Evolutionary conservation across 2,797 vertebrate genomes (phyloP), one percentile per base, ranked within the genome.

Genomic region (Peromyscus aztecus): DNA sequence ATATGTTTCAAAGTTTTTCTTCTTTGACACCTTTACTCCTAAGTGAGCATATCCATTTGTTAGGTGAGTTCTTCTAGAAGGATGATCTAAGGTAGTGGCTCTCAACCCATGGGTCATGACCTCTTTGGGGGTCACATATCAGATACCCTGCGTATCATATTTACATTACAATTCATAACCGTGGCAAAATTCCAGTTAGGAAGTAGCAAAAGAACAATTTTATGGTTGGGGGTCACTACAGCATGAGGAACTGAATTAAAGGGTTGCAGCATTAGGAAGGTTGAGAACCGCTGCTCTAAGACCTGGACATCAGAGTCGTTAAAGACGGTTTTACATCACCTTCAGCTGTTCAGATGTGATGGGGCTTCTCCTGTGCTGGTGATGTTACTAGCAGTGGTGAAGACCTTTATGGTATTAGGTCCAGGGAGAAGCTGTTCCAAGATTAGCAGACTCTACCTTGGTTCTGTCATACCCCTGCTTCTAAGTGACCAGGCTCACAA

Each of bases 11-110:
- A 0, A 1, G 34, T 11, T 49, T 81, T 81, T 85, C 29, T 71
- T 82, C 59, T 27, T 91, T 49, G 34, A 77, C 73, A 93, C 21
- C 65, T 84, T 96, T 96, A 71, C 34, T 86, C 17, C 37, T 4
- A 77, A 80, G 55, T 27, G 9, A 40, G 43, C 71, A 87, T 6
- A 40, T 34, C 34, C 14, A 0, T 80, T 92, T 82, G 84, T 91
- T 57, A 77, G 43, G 3, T 85, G 34, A 55, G 6, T 82, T 84
- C 61, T 84, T 93, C 37, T 24, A 75, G 88, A 97, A 97, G 78
- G 84, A 52, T 91, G n/a, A 3, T 29, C 61, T 85, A 43, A 61
- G 21, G 34, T 43, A 94, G 11, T 13, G 2, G 37, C 43, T 83
- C 81, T 40, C 4, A 14, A 19, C n/a, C 57, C 37, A 37, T 40